These are phyloP conservation scores for Chrysogorgia sp. DNA, from an alignment of 92 coral and sea anemone genomes.

Conservation along the genomic window DNA sequence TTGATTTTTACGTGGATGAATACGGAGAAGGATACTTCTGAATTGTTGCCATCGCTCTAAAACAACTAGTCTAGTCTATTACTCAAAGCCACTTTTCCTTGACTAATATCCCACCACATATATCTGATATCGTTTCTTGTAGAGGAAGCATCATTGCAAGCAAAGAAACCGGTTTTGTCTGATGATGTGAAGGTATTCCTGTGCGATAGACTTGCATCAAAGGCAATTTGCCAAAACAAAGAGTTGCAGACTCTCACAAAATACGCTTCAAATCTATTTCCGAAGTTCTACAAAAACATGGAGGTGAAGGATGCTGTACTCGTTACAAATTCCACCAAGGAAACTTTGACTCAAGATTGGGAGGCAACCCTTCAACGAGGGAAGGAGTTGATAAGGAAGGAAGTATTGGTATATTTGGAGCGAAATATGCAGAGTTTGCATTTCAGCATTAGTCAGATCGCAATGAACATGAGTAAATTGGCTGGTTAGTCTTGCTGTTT, in stretches of 20 bases:
- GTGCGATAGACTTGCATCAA: background rate
- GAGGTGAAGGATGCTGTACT: background rate
- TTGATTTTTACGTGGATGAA: too few relatives aligned
- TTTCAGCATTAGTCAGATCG: constrained; percentile 26
- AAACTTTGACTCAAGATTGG: constrained; percentile 2
- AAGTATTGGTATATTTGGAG: constrained; percentile 7
- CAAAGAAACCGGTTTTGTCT: constrained; percentile 10
- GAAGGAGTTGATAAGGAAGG: constrained; percentile 3
- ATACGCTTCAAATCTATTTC: background rate
- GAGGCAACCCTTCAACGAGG: background rate
- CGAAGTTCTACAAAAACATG: background rate
- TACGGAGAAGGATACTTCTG: too few relatives aligned
- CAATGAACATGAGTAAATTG: constrained; percentile 25
- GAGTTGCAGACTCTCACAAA: constrained; percentile 1
- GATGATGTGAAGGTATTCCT: constrained; percentile 26
- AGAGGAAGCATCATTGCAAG: constrained; percentile 21
- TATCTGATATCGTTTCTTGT: too few relatives aligned
- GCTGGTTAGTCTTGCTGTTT: too few relatives aligned
- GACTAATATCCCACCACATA: too few relatives aligned
- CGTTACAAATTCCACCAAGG: background rate
- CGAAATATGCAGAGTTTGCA: constrained; percentile 33
- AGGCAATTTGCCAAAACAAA: constrained; percentile 5
- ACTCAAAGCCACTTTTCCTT: too few relatives aligned
- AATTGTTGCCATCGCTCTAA: too few relatives aligned
- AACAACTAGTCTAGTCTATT: too few relatives aligned